Evolutionary conservation across 2,888 invertebrate species (phyloP), one percentile per base, ranked within the genome.

Genomic region (Drosophila infuscata): DNA sequence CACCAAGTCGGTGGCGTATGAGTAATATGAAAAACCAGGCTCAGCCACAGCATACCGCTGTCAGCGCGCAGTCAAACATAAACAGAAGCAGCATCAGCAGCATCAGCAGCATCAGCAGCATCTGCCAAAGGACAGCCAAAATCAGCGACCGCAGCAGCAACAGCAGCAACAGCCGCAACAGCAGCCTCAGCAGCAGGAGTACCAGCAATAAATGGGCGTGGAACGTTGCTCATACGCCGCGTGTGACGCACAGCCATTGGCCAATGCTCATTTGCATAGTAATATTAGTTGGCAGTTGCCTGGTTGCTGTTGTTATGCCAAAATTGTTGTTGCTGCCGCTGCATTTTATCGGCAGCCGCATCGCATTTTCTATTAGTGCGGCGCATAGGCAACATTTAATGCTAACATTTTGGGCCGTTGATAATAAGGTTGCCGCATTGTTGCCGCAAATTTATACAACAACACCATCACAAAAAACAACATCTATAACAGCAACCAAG

Each of bases 281-380:
- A 87, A 89, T 88, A 89, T 84, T 89, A 74, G 82, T 77, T 71
- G 65, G 74, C 57, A 62, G 71, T 73, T 77, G 67, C 64, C 71
- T 70, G 35, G 69, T 68, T 72, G 72, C 65, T 56, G 65, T 43
- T 66, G 65, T 68, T 61, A 68, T 20, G n/a, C 56, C 56, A 56
- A 56, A 38, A 38, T 17, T 54, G 67, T 30, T 70, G 52, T 29
- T 69, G 69, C 56, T 69, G 67, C 25, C 59, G 70, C 77, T 80
- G 72, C 78, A 81, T 78, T 80, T 80, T 79, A 74, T 81, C 89
- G 82, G 81, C 66, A 63, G 66, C 60, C 86, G 67, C 72, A 90
- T 90, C 89, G 80, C 83, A 87, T 87, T 90, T 91, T 84, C 91
- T 86, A 91, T 90, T 90, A 91, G 86, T 81, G 63, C 72, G 81